Evolutionary conservation across 2,888 invertebrate genomes (phyloP).

Genomic region (Thecocarcelia acutangulata): DNA sequence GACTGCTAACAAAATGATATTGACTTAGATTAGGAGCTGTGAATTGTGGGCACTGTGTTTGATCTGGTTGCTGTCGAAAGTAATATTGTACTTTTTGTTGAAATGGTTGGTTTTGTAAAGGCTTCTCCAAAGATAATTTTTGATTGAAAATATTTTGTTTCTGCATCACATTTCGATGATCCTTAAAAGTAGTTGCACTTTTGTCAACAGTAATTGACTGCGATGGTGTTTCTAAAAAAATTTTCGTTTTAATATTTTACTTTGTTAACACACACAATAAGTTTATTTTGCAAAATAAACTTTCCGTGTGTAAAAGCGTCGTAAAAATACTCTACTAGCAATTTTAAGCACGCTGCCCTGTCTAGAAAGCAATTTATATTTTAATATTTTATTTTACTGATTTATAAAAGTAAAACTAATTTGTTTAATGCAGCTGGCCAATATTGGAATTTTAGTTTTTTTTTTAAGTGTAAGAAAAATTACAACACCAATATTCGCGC

Average conservation of each 20-base stretch:
- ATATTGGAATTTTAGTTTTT: too few relatives aligned
- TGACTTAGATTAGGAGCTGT: constrained; percentile 84
- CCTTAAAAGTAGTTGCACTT: constrained; percentile 83
- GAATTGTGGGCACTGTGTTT: constrained; percentile 78
- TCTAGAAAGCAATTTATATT: too few relatives aligned
- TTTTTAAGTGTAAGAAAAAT: too few relatives aligned
- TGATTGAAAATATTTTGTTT: constrained; percentile 86
- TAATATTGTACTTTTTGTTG: constrained; percentile 66
- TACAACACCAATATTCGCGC: too few relatives aligned
- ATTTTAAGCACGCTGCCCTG: too few relatives aligned
- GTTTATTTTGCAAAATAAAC: not conserved
- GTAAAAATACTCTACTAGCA: too few relatives aligned
- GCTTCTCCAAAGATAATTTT: constrained; percentile 81
- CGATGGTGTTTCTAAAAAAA: constrained; percentile 21
- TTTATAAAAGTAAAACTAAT: too few relatives aligned
- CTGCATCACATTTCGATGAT: constrained; percentile 86
- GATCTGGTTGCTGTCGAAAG: constrained; percentile 62
- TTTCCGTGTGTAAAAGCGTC: too few relatives aligned
- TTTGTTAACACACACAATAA: not conserved
- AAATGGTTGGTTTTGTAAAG: constrained; percentile 59
- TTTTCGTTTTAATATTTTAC: not conserved
- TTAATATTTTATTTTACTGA: too few relatives aligned
- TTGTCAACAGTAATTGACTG: constrained; percentile 19
- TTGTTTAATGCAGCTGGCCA: too few relatives aligned
- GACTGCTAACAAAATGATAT: constrained; percentile 84